Percentiles rank a stretch among this genome's conserved stretches.
phyloP scores from a whole-genome alignment of 2,113 vertebrate genomes.

The Galemys pyrenaicus region DNA sequence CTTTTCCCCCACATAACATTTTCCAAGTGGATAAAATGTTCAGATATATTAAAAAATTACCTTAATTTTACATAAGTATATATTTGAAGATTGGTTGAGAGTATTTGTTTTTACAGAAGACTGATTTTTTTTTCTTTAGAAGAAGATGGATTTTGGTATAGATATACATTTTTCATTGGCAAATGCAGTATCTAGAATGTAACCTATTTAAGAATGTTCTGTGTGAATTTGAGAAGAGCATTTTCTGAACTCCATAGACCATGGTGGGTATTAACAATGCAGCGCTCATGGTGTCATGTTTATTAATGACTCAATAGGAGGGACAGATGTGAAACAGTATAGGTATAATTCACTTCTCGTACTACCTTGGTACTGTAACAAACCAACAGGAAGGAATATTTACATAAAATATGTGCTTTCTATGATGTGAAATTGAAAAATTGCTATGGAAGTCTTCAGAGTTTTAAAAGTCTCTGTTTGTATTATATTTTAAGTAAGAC shows the following conservation, averaged over 20 bases:
- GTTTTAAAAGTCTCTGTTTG: not conserved
- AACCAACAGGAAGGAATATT: conserved; percentile 44
- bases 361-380: conserved; percentile 10
- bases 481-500: conserved; percentile 44
- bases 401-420: not conserved
- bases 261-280: conserved; percentile 67
- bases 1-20: not conserved
- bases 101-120: not conserved
- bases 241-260: conserved; percentile 23
- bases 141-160: not conserved
- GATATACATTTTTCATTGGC: not conserved
- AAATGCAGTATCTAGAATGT: not conserved
- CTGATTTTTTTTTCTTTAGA: conserved; percentile 25
- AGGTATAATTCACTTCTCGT: conserved; percentile 56
- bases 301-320: conserved; percentile 71
- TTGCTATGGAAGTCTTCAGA: not conserved
- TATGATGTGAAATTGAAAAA: conserved; percentile 32
- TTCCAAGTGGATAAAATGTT: not conserved
- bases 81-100: conserved; percentile 6
- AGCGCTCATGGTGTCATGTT: conserved; percentile 48
- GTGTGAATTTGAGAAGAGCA: conserved; percentile 19
- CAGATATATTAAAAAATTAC: not conserved
- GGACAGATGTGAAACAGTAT: conserved; percentile 27
- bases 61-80: not conserved
- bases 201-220: conserved; percentile 46